phyloP scores from a whole-genome alignment of 2,113 vertebrate species.

The Ictalurus punctatus region DNA sequence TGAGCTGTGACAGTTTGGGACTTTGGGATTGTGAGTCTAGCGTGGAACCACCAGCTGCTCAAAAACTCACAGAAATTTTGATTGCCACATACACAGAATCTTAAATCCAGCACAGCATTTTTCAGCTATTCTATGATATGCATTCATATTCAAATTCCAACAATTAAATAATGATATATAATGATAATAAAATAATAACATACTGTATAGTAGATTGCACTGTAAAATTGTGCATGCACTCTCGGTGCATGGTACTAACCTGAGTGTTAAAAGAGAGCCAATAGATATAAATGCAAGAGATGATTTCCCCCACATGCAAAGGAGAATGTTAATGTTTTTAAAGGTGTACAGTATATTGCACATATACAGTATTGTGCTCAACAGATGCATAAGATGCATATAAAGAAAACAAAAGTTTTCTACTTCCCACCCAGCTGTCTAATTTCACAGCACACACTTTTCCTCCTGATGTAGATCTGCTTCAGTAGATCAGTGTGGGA shows the following conservation, averaged over 20 bases:
- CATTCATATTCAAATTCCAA: no score
- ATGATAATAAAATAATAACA: background rate
- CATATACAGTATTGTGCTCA: background rate
- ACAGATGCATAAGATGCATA: background rate
- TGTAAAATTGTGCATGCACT: no score
- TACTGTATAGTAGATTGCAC: background rate
- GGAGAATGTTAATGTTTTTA: background rate
- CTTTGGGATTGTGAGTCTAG: constrained; percentile 17
- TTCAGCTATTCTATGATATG: background rate
- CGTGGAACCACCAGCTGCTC: constrained; percentile 39
- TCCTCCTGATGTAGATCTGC: constrained; percentile 7
- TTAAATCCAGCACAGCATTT: background rate
- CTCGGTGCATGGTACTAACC: background rate
- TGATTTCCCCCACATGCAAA: background rate
- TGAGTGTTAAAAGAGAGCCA: background rate
- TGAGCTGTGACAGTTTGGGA: constrained; percentile 41
- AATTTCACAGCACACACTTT: constrained; percentile 11
- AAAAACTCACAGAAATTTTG: constrained; percentile 28
- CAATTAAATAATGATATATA: no score
- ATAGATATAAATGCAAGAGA: background rate
- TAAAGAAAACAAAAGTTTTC: background rate
- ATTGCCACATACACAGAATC: background rate
- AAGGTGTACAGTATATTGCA: background rate
- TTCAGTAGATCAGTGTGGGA: background rate
- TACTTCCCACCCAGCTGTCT: background rate